phyloP scores from a whole-genome alignment of 2,797 vertebrate genomes.

The Sebastes glaucus region DNA sequence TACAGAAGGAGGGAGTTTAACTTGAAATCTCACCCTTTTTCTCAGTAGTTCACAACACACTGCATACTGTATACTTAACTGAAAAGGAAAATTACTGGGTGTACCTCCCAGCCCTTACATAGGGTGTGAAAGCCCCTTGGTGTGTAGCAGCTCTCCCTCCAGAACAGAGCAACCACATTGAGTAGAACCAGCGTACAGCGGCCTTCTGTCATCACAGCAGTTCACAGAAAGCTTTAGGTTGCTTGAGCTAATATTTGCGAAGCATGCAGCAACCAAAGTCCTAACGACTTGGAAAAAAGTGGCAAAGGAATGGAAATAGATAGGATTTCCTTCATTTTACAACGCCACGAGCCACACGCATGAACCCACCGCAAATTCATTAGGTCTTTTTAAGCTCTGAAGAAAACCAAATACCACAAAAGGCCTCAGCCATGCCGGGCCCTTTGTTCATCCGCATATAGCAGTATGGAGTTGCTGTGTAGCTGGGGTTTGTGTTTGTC shows the following conservation, averaged over 20 bases:
- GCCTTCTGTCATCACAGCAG: slow-evolving; percentile 74
- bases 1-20: neutral
- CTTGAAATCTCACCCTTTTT: slow-evolving; percentile 23
- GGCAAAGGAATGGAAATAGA: slow-evolving; percentile 84
- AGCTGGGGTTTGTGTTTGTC: slow-evolving; percentile 87
- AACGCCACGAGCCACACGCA: slow-evolving; percentile 90
- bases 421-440: slow-evolving; percentile 82
- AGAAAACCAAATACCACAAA: slow-evolving; percentile 93
- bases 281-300: slow-evolving; percentile 80
- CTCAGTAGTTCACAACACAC: slow-evolving; percentile 38
- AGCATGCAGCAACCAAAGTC: slow-evolving; percentile 75
- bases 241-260: slow-evolving; percentile 84
- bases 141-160: slow-evolving; percentile 62
- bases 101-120: slow-evolving; percentile 56
- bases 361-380: slow-evolving; percentile 91
- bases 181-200: slow-evolving; percentile 63
- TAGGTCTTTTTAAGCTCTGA: slow-evolving; percentile 92
- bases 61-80: slow-evolving; percentile 49
- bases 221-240: slow-evolving; percentile 77
- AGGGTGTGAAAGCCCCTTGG: slow-evolving; percentile 72
- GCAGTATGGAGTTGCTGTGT: slow-evolving; percentile 84
- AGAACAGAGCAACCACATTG: slow-evolving; percentile 71
- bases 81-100: slow-evolving; percentile 81
- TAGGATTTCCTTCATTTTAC: slow-evolving; percentile 91
- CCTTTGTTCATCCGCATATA: slow-evolving; percentile 93